Conservation (phyloP, 2,888 invertebrate species). For the Pedicia rivosa region DNA sequence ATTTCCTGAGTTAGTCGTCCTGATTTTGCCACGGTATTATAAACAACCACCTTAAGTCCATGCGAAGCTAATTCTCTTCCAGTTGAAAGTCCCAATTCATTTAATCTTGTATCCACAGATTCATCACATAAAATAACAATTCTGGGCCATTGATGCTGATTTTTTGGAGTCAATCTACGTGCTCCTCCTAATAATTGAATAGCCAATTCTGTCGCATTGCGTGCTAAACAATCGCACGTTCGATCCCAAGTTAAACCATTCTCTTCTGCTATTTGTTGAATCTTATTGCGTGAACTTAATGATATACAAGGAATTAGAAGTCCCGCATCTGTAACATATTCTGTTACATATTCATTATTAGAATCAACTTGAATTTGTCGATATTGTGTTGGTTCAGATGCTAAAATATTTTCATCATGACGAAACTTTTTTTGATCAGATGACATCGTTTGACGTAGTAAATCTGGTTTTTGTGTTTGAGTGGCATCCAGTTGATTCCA, state of each 20-base stretch:
- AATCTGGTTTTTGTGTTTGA: conserved; percentile 33
- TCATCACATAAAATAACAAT: conserved; percentile 60
- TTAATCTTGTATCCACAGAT: conserved; percentile 38
- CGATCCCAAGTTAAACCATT: conserved; percentile 49
- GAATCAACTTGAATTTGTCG: conserved; percentile 46
- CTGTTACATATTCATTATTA: conserved; percentile 6
- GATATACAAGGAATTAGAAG: conserved; percentile 62
- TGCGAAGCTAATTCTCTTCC: conserved; percentile 70
- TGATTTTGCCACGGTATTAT: conserved; percentile 25
- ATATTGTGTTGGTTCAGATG: conserved; percentile 42
- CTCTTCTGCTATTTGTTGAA: conserved; percentile 52
- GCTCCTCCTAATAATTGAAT: conserved; percentile 71
- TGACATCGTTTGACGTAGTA: conserved; percentile 18
- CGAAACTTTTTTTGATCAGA: conserved; percentile 38
- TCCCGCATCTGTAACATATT: conserved; percentile 46
- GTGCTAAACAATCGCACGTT: conserved; percentile 59
- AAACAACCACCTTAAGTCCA: conserved; percentile 54
- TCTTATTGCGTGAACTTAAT: conserved; percentile 42
- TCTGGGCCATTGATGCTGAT: conserved; percentile 75
- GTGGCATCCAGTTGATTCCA: conserved; percentile 65
- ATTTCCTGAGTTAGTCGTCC: conserved; percentile 32
- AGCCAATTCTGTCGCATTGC: conserved; percentile 72
- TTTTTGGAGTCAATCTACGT: conserved; percentile 67
- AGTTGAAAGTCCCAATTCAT: conserved; percentile 55
- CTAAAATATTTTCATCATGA: conserved; percentile 75